Evolutionary conservation across 2,888 invertebrate genomes (phyloP).

Genomic region (Halictus quadricinctus): DNA sequence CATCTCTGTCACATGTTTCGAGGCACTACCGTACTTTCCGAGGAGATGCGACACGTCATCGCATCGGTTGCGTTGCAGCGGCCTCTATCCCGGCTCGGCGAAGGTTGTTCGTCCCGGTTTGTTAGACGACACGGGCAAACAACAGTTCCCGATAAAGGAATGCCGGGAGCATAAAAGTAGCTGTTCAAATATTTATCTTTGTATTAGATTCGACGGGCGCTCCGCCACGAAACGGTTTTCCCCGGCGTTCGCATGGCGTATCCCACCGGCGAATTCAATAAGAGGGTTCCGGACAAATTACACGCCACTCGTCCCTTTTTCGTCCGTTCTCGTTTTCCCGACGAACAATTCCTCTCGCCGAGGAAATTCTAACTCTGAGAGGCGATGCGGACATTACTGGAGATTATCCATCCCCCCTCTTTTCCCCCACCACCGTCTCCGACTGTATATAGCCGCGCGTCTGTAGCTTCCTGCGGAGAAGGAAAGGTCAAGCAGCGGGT

Average conservation of each 20-base stretch:
- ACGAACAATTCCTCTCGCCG: conserved; percentile 40
- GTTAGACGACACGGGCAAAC: background rate
- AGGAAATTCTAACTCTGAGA: conserved; percentile 60
- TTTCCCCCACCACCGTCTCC: background rate
- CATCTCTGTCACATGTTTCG: too few relatives aligned
- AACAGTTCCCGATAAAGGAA: conserved; percentile 6
- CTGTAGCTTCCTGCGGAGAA: conserved; percentile 15
- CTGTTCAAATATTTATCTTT: conserved; percentile 19
- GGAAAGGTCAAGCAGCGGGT: conserved; percentile 27
- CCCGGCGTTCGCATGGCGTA: background rate
- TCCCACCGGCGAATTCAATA: conserved; percentile 53
- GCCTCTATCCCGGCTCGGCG: background rate
- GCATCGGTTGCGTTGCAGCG: background rate
- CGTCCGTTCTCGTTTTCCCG: background rate
- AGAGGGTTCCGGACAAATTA: conserved; percentile 59
- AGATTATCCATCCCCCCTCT: conserved; percentile 55
- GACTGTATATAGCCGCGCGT: background rate
- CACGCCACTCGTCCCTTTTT: conserved; percentile 29
- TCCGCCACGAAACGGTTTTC: conserved; percentile 5
- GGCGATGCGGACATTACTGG: conserved; percentile 45
- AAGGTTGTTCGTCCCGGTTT: background rate
- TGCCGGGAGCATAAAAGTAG: background rate
- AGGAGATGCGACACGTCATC: background rate
- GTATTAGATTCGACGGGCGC: background rate
- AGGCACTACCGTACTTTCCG: background rate